These are phyloP conservation scores for Microchrysa polita DNA, from an alignment of 2,888 invertebrate species.

Conservation along the genomic window DNA sequence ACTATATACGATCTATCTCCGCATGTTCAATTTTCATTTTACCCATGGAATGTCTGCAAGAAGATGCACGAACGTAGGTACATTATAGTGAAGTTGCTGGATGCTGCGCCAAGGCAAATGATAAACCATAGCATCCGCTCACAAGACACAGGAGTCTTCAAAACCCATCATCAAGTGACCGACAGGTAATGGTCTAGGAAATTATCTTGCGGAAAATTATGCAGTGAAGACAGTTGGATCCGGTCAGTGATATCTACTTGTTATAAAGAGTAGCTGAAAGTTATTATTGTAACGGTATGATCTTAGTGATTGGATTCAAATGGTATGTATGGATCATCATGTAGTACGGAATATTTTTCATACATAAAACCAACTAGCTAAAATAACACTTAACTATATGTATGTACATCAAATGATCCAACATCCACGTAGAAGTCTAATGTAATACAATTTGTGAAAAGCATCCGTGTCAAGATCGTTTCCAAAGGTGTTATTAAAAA, in stretches of 20 bases:
- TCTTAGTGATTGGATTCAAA: too few species aligned
- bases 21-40: constrained; percentile 8
- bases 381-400: too few species aligned
- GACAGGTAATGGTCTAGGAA: background rate
- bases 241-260: constrained; percentile 12
- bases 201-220: constrained; percentile 17
- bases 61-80: background rate
- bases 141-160: background rate
- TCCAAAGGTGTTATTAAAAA: background rate
- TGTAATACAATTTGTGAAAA: too few species aligned
- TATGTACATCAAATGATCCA: too few species aligned
- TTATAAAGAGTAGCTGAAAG: background rate
- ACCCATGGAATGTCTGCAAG: background rate
- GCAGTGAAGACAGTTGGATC: constrained; percentile 24
- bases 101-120: background rate
- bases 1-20: background rate
- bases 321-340: too few species aligned
- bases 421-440: too few species aligned
- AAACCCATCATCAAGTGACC: background rate
- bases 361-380: too few species aligned
- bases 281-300: background rate
- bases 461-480: constrained; percentile 1
- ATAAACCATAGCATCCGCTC: background rate
- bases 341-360: too few species aligned
- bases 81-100: background rate